Base-by-base conservation (phyloP, 1,140 invertebrate genomes). In the Caenorhabditis brenneri region DNA sequence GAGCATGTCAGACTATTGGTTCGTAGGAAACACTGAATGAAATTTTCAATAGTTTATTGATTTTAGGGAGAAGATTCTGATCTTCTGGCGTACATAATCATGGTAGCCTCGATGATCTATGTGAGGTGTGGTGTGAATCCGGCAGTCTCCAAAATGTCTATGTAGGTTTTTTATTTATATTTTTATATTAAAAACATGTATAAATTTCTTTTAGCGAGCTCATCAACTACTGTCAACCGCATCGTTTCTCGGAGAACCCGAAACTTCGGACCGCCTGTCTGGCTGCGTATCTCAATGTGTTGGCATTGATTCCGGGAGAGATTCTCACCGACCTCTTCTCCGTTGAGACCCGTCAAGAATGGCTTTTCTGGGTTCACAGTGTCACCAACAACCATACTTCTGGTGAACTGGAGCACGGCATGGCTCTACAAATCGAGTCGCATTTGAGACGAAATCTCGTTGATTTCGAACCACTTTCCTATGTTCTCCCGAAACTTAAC, bases 71-170 rank as follows among this genome's bases (percentile, higher is more conserved):
- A 42, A 15, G 36, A 74, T n/a, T 42, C 65, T 3, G 65, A 74
- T 27, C 36, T 74, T 3, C 65, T 74, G 22, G 33, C 65, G 7
- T 74, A 39, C 10, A 39, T 74, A n/a, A 46, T 74, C 1, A 42
- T 74, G 36, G 36, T 74, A 1, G 65, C 65, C 9, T 74, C 65
- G n/a, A 74, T 74, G 65, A 29, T 74, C 10, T 74, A 74, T 42
- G 65, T 74, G 19, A n/a, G 65, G 24, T 46, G 65, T 24, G 65
- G 65, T n/a, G 65, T 74, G n/a, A 33, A 16, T 31, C n/a, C 36
- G 0, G 2, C 7, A n/a, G 33, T 42, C n/a, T 6, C 6, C 7
- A n/a, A 15, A 74, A 74, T 74, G 65, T 42, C 65, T 12, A 42
- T 5, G 65, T 74, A 42, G 39, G 39, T 12, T 12, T 6, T 42